Evolutionary conservation across 2,113 vertebrate species (phyloP).

Genomic region (Psephotus haematonotus): DNA sequence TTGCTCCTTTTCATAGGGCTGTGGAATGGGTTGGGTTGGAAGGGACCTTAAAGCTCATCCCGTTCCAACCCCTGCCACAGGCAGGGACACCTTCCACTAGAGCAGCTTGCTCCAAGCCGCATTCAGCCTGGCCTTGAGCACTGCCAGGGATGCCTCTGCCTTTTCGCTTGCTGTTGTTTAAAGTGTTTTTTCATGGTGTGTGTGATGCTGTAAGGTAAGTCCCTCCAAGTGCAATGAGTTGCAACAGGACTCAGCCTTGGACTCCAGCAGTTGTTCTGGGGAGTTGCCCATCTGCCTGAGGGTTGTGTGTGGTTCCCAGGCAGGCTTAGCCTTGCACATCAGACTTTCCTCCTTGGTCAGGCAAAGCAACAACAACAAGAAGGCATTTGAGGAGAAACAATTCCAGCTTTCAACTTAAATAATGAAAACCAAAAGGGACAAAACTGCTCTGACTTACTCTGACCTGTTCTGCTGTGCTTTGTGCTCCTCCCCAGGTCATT

Average conservation of each 20-base stretch:
- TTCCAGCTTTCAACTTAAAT: neutral
- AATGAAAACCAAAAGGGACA: neutral
- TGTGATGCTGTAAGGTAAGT: neutral
- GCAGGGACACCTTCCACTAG: neutral
- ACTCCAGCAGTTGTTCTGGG: neutral
- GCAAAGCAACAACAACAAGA: neutral
- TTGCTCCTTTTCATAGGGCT: neutral
- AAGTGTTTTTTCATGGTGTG: rapidly evolving
- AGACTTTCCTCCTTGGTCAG: neutral
- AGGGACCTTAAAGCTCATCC: neutral
- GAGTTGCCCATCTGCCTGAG: neutral
- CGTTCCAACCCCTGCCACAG: neutral
- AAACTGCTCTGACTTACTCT: neutral
- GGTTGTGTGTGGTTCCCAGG: neutral
- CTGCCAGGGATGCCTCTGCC: neutral
- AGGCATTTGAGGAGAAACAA: neutral
- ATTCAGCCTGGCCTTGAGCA: neutral
- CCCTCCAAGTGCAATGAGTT: neutral
- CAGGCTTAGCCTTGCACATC: neutral
- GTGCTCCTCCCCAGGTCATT: neutral
- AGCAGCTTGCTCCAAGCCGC: neutral
- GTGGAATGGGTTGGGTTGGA: neutral
- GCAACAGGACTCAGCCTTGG: neutral
- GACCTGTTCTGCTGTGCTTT: neutral
- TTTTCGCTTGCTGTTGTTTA: neutral